Base-by-base conservation (phyloP, 1,140 invertebrate species). In the Brachionus sp. region DNA sequence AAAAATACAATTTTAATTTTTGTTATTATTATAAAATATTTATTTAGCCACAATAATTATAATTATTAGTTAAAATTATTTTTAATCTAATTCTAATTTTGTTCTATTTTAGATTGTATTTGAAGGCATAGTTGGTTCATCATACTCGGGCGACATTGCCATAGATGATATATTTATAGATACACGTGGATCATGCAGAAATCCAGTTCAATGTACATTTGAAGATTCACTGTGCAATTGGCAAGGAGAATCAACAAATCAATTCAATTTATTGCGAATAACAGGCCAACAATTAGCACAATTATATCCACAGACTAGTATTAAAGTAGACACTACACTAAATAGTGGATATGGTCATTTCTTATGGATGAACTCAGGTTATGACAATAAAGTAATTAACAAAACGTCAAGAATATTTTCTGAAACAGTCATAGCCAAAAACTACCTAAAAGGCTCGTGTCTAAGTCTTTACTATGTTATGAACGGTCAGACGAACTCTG, bases 101-200 rank as follows among this genome's bases (percentile, higher is more conserved):
- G n/a, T n/a, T n/a, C n/a, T n/a, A n/a, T n/a, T n/a, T n/a, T n/a
- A n/a, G 90, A 89, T 93, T 39, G 89, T 92, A 2, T 91, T 93
- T 83, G 91, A 92, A 86, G 92, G 90, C 2, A 90, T 90, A 75
- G 90, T 93, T 7, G 93, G 93, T 5, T 90, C 89, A 78, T 93
- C 92, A 83, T 91, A 90, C 73, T 88, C 92, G 85, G 92, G 92
- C n/a, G 92, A 93, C 84, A 93, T 93, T 85, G 92, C 92, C 12
- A 90, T 93, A n/a, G 93, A 93, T 87, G 93, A 93, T 83, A 90
- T 93, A 25, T 84, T 19, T 6, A 84, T 86, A 39, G 13, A 78
- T 12, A 23, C 84, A 1, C 62, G 37, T 35, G 35, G 37, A 19
- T 19, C 82, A 35, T 86, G 86, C 35, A 80, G 64, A 12, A 53